Evolutionary conservation across 2,113 vertebrate genomes (phyloP).

Genomic region (Sus scrofa): DNA sequence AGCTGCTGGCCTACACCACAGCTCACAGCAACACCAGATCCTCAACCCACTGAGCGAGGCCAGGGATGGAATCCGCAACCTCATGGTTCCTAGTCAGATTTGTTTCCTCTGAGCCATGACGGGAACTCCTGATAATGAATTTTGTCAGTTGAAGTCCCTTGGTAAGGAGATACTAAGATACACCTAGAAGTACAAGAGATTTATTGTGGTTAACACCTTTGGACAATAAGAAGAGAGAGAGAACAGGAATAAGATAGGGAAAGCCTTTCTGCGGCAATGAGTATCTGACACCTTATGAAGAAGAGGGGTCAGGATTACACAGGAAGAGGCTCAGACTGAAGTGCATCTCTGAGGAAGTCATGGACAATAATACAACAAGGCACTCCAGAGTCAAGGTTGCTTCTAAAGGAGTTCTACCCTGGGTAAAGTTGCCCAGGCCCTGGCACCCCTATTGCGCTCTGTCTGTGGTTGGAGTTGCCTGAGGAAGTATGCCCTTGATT

Average conservation of each 20-base stretch:
- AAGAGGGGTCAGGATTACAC: background rate
- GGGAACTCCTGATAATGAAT: background rate
- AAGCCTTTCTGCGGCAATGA: background rate
- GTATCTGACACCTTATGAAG: background rate
- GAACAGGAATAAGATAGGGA: background rate
- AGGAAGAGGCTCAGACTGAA: background rate
- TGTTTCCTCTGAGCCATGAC: no score
- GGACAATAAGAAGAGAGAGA: background rate
- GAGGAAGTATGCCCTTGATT: background rate
- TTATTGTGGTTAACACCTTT: background rate
- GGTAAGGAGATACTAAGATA: background rate
- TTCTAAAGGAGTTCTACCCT: background rate
- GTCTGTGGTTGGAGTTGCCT: background rate
- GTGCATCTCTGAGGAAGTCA: slow-evolving; percentile 10
- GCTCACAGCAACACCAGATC: no score
- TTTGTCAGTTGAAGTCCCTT: background rate
- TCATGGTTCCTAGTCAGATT: no score
- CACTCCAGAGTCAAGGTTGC: background rate
- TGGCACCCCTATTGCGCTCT: background rate
- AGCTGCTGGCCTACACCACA: no score
- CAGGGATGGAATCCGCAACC: no score
- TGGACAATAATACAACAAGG: background rate
- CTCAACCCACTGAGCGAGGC: no score
- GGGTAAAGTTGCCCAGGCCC: background rate
- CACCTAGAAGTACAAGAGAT: background rate